Percentiles rank a stretch among this genome's conserved stretches.
phyloP scores from a whole-genome alignment of 2,888 invertebrate species.

The Nymphalis polychloros region DNA sequence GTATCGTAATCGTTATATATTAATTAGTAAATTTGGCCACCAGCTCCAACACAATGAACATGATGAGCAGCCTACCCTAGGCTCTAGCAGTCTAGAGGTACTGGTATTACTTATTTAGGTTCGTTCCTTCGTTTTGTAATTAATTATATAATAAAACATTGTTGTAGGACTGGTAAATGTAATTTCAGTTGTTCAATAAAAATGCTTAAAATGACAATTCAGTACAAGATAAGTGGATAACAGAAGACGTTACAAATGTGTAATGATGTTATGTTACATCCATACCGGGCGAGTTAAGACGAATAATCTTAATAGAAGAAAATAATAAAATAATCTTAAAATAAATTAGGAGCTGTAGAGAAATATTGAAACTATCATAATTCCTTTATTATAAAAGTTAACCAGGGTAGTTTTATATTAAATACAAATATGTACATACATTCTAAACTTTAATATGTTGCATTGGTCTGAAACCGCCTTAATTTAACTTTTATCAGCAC shows the following conservation, averaged over 20 bases:
- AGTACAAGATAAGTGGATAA: constrained; percentile 23
- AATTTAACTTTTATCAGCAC: constrained; percentile 25
- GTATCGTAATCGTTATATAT: no score
- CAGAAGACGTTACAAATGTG: constrained; percentile 15
- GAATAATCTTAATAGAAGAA: not conserved
- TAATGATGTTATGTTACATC: not conserved
- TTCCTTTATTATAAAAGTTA: no score
- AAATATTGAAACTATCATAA: not conserved
- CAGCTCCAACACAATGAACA: no score
- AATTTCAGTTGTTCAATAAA: constrained; percentile 15
- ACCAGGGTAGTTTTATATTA: no score
- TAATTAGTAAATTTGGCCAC: no score
- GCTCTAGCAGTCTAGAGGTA: no score
- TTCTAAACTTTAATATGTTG: not conserved
- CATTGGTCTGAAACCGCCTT: constrained; percentile 9
- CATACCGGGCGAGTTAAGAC: not conserved
- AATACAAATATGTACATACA: no score
- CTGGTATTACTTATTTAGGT: no score
- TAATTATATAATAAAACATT: not conserved
- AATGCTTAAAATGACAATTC: constrained; percentile 27
- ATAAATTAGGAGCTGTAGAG: not conserved
- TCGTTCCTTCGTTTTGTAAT: no score
- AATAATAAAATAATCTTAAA: no score
- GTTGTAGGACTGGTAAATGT: not conserved
- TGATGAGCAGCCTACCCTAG: no score